Conservation (phyloP, 92 coral and sea anemone species). For the Parazoanthus atlanticus region DNA sequence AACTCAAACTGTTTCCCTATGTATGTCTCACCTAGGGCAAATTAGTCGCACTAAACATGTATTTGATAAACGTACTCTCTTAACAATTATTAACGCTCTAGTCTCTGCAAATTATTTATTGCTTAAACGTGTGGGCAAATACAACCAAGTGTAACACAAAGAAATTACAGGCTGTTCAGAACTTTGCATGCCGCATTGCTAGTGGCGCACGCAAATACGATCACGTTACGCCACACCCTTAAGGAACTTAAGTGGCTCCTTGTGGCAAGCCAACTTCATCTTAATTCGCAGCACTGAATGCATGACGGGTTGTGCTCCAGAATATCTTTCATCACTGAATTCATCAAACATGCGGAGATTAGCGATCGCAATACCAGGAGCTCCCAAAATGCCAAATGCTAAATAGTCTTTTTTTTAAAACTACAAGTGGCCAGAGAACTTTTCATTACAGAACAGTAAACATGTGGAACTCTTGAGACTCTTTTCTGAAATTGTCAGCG, state of each 20-base stretch:
- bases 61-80: too few species aligned
- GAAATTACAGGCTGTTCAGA: too few species aligned
- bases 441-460: not conserved
- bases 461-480: too few species aligned
- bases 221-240: slow-evolving; percentile 16
- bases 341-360: not conserved
- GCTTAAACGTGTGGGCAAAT: too few species aligned
- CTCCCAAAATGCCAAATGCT: slow-evolving; percentile 22
- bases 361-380: not conserved
- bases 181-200: not conserved
- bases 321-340: slow-evolving; percentile 16
- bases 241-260: slow-evolving; percentile 27
- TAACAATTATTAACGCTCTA: too few species aligned
- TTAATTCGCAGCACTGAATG: not conserved
- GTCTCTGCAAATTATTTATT: not conserved
- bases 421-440: slow-evolving; percentile 27
- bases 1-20: not conserved
- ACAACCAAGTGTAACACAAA: too few species aligned
- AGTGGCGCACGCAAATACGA: slow-evolving; percentile 27
- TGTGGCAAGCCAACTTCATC: slow-evolving; percentile 15
- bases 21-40: not conserved
- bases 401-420: slow-evolving; percentile 17
- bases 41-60: not conserved
- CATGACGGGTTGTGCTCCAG: slow-evolving; percentile 29
- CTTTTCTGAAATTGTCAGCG: too few species aligned